These are phyloP conservation scores for Phenganax marumi DNA, from an alignment of 92 coral and sea anemone genomes.

Conservation along the genomic window DNA sequence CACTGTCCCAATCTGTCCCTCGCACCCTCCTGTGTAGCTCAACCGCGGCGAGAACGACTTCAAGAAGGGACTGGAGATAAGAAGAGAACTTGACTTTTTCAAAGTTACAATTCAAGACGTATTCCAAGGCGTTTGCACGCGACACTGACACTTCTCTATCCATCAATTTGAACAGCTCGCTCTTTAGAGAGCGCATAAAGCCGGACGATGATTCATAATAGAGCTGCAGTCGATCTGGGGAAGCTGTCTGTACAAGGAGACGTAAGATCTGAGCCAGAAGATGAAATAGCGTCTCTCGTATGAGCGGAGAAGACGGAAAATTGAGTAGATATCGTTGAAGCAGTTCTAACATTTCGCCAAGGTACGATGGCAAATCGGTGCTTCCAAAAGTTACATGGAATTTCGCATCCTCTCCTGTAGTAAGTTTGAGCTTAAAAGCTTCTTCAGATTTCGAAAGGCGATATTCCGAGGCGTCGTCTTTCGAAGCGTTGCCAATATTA, in stretches of 20 bases:
- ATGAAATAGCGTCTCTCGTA: constrained; percentile 73
- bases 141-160: constrained; percentile 88
- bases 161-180: constrained; percentile 79
- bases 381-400: neutral
- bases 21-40: constrained; percentile 56
- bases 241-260: constrained; percentile 52
- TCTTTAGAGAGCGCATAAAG: constrained; percentile 65
- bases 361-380: too few relatives aligned
- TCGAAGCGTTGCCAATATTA: neutral
- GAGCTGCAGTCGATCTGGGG: constrained; percentile 36
- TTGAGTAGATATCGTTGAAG: constrained; percentile 60
- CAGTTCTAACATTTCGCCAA: constrained; percentile 3
- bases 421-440: too few relatives aligned
- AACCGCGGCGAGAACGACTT: constrained; percentile 71
- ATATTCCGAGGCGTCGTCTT: too few relatives aligned
- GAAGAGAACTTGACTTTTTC: constrained; percentile 91
- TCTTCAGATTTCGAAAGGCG: too few relatives aligned
- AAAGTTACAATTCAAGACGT: constrained; percentile 85
- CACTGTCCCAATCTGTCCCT: neutral
- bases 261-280: constrained; percentile 81
- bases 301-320: constrained; percentile 61
- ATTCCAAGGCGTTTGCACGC: constrained; percentile 76
- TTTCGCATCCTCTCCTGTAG: neutral
- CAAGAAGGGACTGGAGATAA: constrained; percentile 85
- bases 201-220: constrained; percentile 49